Conservation (phyloP, 2,113 vertebrate species). For the Phalacrocorax pelagicus region DNA sequence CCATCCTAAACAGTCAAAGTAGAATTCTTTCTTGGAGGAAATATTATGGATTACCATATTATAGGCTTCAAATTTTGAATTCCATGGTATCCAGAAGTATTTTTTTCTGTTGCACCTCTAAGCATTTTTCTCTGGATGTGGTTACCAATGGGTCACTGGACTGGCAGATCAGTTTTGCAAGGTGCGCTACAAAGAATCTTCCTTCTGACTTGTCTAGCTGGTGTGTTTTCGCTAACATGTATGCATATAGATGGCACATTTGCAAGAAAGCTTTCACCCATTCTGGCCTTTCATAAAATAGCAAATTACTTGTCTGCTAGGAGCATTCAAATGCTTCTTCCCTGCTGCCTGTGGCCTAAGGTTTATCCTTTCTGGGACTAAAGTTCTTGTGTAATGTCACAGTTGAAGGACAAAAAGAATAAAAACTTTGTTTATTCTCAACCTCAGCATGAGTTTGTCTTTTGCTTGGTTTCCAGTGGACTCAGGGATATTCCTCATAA, state of each 20-base stretch:
- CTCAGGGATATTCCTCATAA: not conserved
- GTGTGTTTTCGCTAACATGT: not conserved
- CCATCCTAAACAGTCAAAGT: not conserved
- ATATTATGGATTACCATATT: not conserved
- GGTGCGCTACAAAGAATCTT: not conserved
- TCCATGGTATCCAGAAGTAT: not conserved
- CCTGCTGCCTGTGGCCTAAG: not conserved
- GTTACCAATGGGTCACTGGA: not conserved
- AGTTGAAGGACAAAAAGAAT: not conserved
- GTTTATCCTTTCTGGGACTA: not conserved
- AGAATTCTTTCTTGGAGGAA: not conserved
- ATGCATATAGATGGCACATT: not conserved
- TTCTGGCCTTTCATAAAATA: not conserved
- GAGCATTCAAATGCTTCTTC: not conserved
- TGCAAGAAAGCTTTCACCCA: not conserved
- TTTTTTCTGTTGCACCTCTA: not conserved
- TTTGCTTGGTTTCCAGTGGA: not conserved
- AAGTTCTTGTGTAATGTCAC: not conserved
- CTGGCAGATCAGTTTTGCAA: not conserved
- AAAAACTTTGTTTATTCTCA: not conserved
- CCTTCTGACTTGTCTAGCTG: not conserved
- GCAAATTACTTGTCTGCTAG: not conserved
- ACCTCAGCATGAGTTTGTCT: not conserved
- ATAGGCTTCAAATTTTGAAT: not conserved
- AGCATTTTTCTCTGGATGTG: not conserved